These are phyloP conservation scores for Poicephalus meyeri DNA, from an alignment of 2,113 vertebrate species.

Conservation along the genomic window DNA sequence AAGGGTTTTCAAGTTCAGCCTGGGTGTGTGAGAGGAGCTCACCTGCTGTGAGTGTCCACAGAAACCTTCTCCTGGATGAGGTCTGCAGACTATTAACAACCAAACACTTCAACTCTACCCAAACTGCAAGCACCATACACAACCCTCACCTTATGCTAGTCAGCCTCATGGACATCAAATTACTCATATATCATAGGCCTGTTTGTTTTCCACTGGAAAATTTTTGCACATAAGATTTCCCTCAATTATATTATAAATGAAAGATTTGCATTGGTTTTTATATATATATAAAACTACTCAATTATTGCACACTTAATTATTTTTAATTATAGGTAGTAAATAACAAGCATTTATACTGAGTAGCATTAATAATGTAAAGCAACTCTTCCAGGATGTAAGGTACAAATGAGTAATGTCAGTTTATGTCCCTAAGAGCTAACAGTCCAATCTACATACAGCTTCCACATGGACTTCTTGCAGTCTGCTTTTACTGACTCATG, in stretches of 20 bases:
- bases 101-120: not conserved
- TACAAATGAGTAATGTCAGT: not conserved
- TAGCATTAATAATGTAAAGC: not conserved
- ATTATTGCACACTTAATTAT: not conserved
- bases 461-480: not conserved
- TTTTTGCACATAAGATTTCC: not conserved
- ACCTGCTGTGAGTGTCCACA: not conserved
- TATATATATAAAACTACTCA: not conserved
- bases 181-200: accelerated
- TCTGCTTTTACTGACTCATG: not conserved
- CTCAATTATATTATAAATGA: not conserved
- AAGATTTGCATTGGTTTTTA: not conserved
- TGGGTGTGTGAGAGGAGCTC: not conserved
- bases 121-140: not conserved
- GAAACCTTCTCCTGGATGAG: not conserved
- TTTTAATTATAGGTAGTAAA: not conserved
- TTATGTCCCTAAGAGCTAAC: not conserved
- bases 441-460: not conserved
- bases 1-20: not conserved
- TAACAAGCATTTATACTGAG: not conserved
- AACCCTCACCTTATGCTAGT: not conserved
- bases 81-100: not conserved
- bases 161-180: not conserved
- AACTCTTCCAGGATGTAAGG: not conserved
- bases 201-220: not conserved